These are phyloP conservation scores for Drosophila arizonae DNA, from an alignment of 1,140 invertebrate genomes.

Conservation along the genomic window DNA sequence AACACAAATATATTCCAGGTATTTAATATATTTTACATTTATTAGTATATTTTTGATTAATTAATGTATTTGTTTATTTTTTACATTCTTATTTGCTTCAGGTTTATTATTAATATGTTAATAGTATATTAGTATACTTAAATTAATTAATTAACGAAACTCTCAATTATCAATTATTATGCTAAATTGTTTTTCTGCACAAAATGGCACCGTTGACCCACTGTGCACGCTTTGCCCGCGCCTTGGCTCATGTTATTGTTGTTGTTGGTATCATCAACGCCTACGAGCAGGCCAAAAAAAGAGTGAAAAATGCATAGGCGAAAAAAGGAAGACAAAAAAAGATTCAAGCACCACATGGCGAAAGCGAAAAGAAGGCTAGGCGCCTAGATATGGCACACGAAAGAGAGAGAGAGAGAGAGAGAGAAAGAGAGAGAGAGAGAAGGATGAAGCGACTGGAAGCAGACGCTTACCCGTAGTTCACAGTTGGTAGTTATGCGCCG, in stretches of 20 bases:
- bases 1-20: no score
- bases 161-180: no score
- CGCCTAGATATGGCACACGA: not conserved
- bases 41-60: no score
- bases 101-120: no score
- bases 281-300: slow-evolving; percentile 66
- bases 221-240: slow-evolving; percentile 46
- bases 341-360: slow-evolving; percentile 21
- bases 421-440: slow-evolving; percentile 5
- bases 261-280: slow-evolving; percentile 73
- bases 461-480: slow-evolving; percentile 47
- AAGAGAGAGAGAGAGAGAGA: slow-evolving; percentile 4
- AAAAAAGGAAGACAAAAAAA: slow-evolving; percentile 49
- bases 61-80: no score
- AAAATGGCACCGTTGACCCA: slow-evolving; percentile 24
- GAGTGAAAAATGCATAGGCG: slow-evolving; percentile 60
- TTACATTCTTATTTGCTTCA: no score
- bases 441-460: slow-evolving; percentile 22
- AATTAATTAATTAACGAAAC: no score
- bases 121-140: no score
- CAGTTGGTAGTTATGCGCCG: slow-evolving; percentile 75
- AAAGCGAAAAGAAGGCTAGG: slow-evolving; percentile 23
- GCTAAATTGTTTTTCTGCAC: no score
- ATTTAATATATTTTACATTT: no score
- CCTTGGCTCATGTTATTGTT: slow-evolving; percentile 5